These are phyloP conservation scores for Apogon talboti DNA, from an alignment of 2,797 vertebrate genomes.

Conservation along the genomic window DNA sequence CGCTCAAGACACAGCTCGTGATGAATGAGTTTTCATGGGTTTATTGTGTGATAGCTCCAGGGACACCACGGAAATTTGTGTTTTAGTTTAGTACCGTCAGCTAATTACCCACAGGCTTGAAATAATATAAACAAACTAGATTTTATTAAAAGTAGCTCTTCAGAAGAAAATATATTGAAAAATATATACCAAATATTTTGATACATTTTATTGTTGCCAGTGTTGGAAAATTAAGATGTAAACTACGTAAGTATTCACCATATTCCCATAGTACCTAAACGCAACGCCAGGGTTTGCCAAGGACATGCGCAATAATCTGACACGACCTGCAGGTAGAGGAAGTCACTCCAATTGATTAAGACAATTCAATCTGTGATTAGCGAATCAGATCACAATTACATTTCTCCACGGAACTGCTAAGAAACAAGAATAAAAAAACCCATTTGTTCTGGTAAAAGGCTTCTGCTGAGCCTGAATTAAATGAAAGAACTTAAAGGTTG, in stretches of 20 bases:
- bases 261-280: neutral
- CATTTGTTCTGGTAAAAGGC: neutral
- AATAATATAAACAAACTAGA: neutral
- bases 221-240: neutral
- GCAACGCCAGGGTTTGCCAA: neutral
- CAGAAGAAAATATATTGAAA: accelerated
- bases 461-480: conserved; percentile 37
- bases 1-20: conserved; percentile 12
- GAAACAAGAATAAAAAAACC: neutral
- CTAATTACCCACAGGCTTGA: accelerated
- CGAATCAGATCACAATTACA: too few relatives aligned
- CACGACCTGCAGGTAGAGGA: neutral
- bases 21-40: conserved; percentile 61
- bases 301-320: conserved; percentile 19
- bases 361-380: neutral
- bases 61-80: conserved; percentile 7
- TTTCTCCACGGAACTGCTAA: too few relatives aligned
- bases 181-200: neutral
- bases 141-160: accelerated
- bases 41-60: conserved; percentile 38
- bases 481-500: conserved; percentile 32
- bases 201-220: neutral
- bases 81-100: accelerated
- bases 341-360: neutral
- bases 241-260: accelerated